Evolutionary conservation across 2,113 vertebrate genomes (phyloP), one percentile per base, ranked within the genome.

Genomic region (Nerophis ophidion): DNA sequence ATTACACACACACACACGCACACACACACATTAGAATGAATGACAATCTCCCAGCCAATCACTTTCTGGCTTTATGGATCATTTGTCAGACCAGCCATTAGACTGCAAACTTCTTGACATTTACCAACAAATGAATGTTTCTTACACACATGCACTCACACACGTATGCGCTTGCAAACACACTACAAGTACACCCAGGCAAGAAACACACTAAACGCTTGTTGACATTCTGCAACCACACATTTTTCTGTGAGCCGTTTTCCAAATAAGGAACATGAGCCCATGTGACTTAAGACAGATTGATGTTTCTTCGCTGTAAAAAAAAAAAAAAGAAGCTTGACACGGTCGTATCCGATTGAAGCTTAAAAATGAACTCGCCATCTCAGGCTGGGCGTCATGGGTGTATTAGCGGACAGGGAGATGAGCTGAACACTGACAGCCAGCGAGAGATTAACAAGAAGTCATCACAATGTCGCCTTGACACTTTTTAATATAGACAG

Each of bases 61-160:
- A 82, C 77, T 76, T 83, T 59, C 72, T 60, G 64, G 79, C 71
- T 83, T 82, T 82, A 83, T 74, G 84, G 82, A 83, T 84, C 81
- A 84, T 84, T 81, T 83, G 84, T 87, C 84, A 87, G 72, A 60
- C 48, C 56, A 52, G 60, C 77, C 66, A 82, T 86, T 86, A 87
- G 76, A 75, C 79, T 81, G 84, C 77, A 84, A 86, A 86, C 84
- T 79, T 87, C 82, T 82, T 87, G 86, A 84, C 84, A 87, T 87
- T 86, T 87, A 83, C 79, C 74, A 83, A 81, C 84, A 84, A 87
- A 87, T 82, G 83, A 75, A 80, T 82, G 84, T 84, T 84, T 84
- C 82, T 81, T 60, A 55, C 75, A 68, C 71, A 74, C 68, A 66
- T 68, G 34, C 75, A 65, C 69, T 64, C 14, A 38, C 14, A 16